These are phyloP conservation scores for Drosophila burlai DNA, from an alignment of 1,140 invertebrate species.

Conservation along the genomic window DNA sequence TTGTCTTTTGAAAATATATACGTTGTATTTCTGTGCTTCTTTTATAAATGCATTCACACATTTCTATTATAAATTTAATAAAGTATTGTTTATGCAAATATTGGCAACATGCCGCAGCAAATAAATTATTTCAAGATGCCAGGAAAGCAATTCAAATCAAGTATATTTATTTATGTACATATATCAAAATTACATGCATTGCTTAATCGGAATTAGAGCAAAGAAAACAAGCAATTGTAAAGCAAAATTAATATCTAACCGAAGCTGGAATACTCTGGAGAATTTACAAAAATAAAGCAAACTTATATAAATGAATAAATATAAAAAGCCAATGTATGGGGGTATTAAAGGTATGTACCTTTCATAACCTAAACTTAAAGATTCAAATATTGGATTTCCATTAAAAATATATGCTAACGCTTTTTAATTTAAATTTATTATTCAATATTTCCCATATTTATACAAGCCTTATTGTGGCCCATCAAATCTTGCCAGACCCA, in stretches of 20 bases:
- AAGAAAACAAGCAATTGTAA: conserved; percentile 3
- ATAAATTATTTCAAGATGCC: conserved; percentile 47
- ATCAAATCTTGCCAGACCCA: conserved; percentile 3
- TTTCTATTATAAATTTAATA: conserved; percentile 21
- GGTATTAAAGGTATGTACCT: no score
- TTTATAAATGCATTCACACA: neutral
- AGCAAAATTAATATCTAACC: neutral
- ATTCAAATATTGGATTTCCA: no score
- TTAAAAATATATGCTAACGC: neutral
- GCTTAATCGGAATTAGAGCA: conserved; percentile 27
- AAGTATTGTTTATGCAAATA: conserved; percentile 21
- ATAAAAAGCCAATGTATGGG: no score
- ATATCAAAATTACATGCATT: conserved; percentile 52
- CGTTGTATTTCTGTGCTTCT: neutral
- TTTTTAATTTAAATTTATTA: neutral
- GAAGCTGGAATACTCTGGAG: conserved; percentile 4
- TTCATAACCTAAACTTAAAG: no score
- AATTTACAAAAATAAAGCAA: neutral
- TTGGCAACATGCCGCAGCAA: conserved; percentile 26
- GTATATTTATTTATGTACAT: conserved; percentile 17
- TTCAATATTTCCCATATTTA: neutral
- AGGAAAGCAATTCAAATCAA: conserved; percentile 27
- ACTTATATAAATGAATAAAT: neutral
- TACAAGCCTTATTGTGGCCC: neutral
- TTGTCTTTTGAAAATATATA: conserved; percentile 2